phyloP scores from a whole-genome alignment of 2,888 invertebrate genomes.

The Cataglyphis albicans region DNA sequence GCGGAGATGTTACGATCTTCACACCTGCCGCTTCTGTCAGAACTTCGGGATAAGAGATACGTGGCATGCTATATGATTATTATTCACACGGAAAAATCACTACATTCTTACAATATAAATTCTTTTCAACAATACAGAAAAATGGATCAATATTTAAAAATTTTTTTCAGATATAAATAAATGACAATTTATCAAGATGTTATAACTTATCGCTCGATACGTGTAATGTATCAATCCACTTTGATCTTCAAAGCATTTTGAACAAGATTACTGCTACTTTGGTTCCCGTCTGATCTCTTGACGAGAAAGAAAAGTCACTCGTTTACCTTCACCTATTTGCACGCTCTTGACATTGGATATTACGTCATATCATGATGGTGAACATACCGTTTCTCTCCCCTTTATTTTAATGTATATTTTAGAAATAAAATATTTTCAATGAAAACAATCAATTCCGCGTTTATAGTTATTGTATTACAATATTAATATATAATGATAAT shows the following conservation, averaged over 20 bases:
- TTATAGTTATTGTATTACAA: background rate
- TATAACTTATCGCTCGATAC: background rate
- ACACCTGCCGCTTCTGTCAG: constrained; percentile 75
- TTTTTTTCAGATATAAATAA: background rate
- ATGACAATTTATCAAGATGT: background rate
- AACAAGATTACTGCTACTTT: constrained; percentile 41
- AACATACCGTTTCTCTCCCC: background rate
- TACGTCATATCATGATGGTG: constrained; percentile 29
- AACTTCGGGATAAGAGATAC: constrained; percentile 61
- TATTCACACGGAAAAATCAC: background rate
- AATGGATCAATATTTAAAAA: background rate
- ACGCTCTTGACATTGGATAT: constrained; percentile 77
- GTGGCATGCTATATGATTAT: constrained; percentile 46
- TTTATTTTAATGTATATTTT: constrained; percentile 20
- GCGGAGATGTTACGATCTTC: constrained; percentile 73
- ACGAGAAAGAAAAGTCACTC: constrained; percentile 77
- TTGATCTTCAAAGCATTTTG: constrained; percentile 10
- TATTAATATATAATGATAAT: background rate
- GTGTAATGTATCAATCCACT: constrained; percentile 7
- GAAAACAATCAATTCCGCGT: background rate
- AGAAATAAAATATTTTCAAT: constrained; percentile 20
- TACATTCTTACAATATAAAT: constrained; percentile 1
- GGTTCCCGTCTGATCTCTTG: constrained; percentile 31
- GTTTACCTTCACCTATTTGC: constrained; percentile 81
- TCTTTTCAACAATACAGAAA: background rate